Evolutionary conservation across 2,113 vertebrate species (phyloP).

Genomic region (Psettodes erumei): DNA sequence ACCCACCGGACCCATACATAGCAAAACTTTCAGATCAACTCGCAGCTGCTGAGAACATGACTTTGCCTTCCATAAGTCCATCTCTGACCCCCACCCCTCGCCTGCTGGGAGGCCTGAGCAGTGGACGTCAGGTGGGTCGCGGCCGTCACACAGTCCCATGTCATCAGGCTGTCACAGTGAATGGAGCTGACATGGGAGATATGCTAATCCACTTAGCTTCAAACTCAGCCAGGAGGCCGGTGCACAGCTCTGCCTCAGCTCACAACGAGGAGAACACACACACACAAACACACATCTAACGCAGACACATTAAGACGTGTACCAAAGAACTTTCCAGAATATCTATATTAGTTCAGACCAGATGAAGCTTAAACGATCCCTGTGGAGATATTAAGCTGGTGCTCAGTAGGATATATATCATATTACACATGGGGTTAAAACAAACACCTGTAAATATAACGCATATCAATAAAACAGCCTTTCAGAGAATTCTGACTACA

Average conservation of each 20-base stretch:
- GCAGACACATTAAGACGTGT: slow-evolving; percentile 55
- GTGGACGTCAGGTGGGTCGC: slow-evolving; percentile 72
- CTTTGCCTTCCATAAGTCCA: slow-evolving; percentile 5
- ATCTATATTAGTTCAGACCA: slow-evolving; percentile 55
- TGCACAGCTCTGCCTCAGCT: slow-evolving; percentile 43
- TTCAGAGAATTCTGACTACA: background rate
- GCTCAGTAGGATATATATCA: slow-evolving; percentile 25
- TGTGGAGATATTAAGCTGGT: slow-evolving; percentile 35
- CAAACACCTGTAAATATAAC: slow-evolving; percentile 17
- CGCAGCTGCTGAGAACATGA: slow-evolving; percentile 8
- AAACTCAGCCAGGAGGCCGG: slow-evolving; percentile 72
- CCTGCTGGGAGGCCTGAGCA: slow-evolving; percentile 71
- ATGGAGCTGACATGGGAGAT: slow-evolving; percentile 79
- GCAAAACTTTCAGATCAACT: no score
- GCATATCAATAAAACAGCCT: background rate
- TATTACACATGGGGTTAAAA: slow-evolving; percentile 28
- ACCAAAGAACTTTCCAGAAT: slow-evolving; percentile 53
- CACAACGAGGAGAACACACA: slow-evolving; percentile 56
- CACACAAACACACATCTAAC: slow-evolving; percentile 40
- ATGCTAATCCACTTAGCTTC: slow-evolving; percentile 85
- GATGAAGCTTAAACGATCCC: slow-evolving; percentile 42
- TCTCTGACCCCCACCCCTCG: slow-evolving; percentile 16
- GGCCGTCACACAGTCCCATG: slow-evolving; percentile 77
- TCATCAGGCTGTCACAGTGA: slow-evolving; percentile 77
- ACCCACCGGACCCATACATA: no score